Evolutionary conservation across 2,888 invertebrate genomes (phyloP), one percentile per base, ranked within the genome.

Genomic region (Chymomyza fuscimana): DNA sequence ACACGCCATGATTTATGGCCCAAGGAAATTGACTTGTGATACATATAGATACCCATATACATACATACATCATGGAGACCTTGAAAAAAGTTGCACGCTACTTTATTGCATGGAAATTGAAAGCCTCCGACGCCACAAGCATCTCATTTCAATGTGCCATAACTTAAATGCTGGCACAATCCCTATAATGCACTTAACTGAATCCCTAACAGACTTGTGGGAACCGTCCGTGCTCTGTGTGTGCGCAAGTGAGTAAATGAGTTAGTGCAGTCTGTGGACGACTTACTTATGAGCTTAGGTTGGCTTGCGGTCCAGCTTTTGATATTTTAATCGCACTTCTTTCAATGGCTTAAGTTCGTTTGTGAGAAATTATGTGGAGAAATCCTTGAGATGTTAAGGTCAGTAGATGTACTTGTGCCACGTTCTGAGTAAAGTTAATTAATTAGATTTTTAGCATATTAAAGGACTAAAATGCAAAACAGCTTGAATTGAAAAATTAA

Each of bases 11-110:
- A 85, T 85, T 85, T 86, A 85, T 86, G 77, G 72, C 72, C 69
- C 68, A 72, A 74, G 85, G 85, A 85, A 85, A 85, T 86, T 86
- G 86, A 82, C 82, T 86, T 82, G 71, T 86, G 86, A 84, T 85
- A 32, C 32, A 84, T 84, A 85, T 85, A 72, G 46, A 59, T 9
- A 54, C 10, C 19, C 16, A 12, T 65, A 50, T 65, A 46, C 25
- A 25, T 65, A 46, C 25, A 25, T n/a, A 12, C 29, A 22, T 7
- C 15, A 9, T 59, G 25, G 65, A 66, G 86, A 82, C 86, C 81
- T 86, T 86, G 84, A 86, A 83, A 73, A 74, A 75, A 59, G 25
- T 19, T 61, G 32, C 15, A 36, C 5, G 36, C 32, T 46, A 40
- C 16, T 19, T 12, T 22, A 60, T 32, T n/a, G 29, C n/a, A 32